Evolutionary conservation across 2,113 vertebrate genomes (phyloP).

Genomic region (Acanthisitta chloris): DNA sequence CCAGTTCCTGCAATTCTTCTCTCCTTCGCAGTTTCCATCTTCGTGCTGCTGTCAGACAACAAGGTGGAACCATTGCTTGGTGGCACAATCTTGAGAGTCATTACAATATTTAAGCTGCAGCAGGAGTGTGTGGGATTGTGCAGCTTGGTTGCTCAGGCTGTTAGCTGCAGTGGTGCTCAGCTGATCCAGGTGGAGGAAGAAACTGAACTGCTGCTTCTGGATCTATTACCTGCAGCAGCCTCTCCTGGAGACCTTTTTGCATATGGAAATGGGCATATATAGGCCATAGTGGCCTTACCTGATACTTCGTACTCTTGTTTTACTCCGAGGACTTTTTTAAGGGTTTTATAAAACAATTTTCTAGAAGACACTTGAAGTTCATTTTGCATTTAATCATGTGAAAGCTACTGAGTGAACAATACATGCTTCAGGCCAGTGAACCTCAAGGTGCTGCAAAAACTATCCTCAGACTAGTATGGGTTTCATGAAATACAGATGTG

Average conservation of each 20-base stretch:
- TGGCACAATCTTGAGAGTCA: background rate
- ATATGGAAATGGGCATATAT: background rate
- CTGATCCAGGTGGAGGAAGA: background rate
- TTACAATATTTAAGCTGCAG: background rate
- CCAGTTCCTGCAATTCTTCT: background rate
- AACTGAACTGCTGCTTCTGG: background rate
- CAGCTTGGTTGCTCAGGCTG: background rate
- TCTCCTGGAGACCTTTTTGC: background rate
- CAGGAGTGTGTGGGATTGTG: fast-evolving
- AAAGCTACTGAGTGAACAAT: background rate
- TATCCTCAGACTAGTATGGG: background rate
- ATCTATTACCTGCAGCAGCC: background rate
- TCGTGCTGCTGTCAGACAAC: background rate
- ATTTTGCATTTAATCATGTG: background rate
- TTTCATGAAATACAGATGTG: background rate
- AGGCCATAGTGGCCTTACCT: background rate
- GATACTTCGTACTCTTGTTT: background rate
- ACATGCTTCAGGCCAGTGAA: background rate
- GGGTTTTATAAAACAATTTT: background rate
- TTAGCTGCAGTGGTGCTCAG: background rate
- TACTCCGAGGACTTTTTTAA: background rate
- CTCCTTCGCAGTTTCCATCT: background rate
- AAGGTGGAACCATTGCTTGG: background rate
- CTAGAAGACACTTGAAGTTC: background rate
- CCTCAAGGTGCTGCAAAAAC: background rate